Conservation (phyloP, 2,113 vertebrate genomes). For the Ceuthmochares aereus region DNA sequence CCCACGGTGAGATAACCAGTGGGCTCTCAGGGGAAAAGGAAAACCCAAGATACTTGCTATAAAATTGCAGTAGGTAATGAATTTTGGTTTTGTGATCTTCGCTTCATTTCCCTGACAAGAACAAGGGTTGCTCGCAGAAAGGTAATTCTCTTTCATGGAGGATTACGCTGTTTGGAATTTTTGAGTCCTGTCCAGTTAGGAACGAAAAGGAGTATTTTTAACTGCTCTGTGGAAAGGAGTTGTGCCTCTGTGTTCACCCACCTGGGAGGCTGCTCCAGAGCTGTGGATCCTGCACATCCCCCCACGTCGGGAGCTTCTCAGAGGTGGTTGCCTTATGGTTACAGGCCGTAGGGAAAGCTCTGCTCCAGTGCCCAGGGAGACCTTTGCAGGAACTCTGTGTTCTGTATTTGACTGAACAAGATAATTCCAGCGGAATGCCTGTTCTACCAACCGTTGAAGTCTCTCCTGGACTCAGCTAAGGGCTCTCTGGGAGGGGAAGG, state of each 20-base stretch:
- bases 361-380: background rate
- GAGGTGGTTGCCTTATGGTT: background rate
- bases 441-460: background rate
- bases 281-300: background rate
- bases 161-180: background rate
- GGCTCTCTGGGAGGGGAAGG: background rate
- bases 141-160: background rate
- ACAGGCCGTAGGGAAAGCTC: fast-evolving
- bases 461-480: background rate
- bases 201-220: background rate
- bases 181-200: background rate
- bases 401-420: background rate
- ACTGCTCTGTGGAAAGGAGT: background rate
- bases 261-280: background rate
- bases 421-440: background rate
- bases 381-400: background rate
- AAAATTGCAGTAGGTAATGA: background rate
- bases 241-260: background rate
- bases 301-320: background rate
- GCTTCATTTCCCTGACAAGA: background rate
- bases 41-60: background rate
- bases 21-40: background rate
- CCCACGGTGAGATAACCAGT: background rate
- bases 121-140: background rate
- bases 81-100: background rate